A percentile compares a stretch with the other conserved stretches of the same genome.
Conservation (phyloP, 2,797 vertebrate genomes). For the Pipistrellus nathusii region DNA sequence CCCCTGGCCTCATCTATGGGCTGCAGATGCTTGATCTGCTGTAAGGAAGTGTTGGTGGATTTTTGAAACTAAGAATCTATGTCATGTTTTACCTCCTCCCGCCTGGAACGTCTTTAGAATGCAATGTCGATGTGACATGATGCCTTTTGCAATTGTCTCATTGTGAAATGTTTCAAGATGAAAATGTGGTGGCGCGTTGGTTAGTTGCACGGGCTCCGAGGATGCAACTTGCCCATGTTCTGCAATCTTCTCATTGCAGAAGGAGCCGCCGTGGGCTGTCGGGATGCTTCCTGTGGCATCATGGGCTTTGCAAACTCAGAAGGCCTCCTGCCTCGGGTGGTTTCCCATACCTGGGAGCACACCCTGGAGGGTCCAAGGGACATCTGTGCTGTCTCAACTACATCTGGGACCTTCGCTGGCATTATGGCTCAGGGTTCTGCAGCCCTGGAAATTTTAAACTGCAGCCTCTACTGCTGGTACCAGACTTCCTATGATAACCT, state of each 20-base stretch:
- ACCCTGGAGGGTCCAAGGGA: not conserved
- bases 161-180: not conserved
- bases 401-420: not conserved
- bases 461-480: not conserved
- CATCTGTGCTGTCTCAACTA: not conserved
- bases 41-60: not conserved
- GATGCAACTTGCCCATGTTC: not conserved
- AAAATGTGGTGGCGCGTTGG: not conserved
- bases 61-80: not conserved
- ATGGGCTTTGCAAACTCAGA: not conserved
- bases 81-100: not conserved
- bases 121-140: not conserved
- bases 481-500: too few relatives aligned
- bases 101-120: not conserved
- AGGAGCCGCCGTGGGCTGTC: not conserved
- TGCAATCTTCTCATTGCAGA: not conserved
- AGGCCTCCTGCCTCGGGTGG: not conserved
- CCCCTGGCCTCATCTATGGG: not conserved
- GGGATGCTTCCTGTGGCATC: not conserved
- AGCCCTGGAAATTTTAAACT: not conserved
- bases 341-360: not conserved
- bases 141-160: not conserved
- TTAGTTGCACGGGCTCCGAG: not conserved
- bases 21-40: not conserved
- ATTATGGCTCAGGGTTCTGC: not conserved